These are phyloP conservation scores for Mustela lutreola DNA, from an alignment of 2,113 vertebrate species.

Conservation along the genomic window DNA sequence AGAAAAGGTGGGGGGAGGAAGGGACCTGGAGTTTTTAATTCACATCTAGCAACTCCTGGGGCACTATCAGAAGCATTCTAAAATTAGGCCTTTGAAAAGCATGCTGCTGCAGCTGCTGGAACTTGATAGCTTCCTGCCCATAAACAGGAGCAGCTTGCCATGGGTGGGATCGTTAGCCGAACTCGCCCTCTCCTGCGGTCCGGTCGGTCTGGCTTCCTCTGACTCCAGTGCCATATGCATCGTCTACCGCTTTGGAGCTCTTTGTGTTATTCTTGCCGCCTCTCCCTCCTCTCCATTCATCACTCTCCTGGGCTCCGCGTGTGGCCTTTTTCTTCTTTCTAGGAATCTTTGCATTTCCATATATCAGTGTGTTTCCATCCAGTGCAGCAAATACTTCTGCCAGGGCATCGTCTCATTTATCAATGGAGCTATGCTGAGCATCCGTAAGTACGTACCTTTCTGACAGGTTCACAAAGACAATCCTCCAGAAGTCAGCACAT, in stretches of 20 bases:
- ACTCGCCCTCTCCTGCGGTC: neutral
- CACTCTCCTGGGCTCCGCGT: neutral
- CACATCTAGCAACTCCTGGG: constrained; percentile 76
- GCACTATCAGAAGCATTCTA: constrained; percentile 70
- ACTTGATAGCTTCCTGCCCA: constrained; percentile 76
- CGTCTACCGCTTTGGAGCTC: constrained; percentile 13
- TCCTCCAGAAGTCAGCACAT: neutral
- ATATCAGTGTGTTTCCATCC: neutral
- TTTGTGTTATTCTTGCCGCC: constrained; percentile 47
- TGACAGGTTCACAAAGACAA: neutral
- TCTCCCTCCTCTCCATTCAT: neutral
- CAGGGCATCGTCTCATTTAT: neutral
- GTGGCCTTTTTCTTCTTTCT: constrained; percentile 20
- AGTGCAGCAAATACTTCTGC: neutral
- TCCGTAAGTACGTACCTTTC: neutral
- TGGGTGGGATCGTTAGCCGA: constrained; percentile 58
- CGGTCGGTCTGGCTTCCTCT: neutral
- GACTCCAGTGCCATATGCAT: constrained; percentile 18
- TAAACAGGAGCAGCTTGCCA: constrained; percentile 65
- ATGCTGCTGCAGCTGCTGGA: constrained; percentile 9
- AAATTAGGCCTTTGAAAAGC: constrained; percentile 79
- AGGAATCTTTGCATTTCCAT: constrained; percentile 42
- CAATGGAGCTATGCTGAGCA: neutral
- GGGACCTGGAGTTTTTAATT: constrained; percentile 76
- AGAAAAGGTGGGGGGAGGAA: constrained; percentile 51